These are phyloP conservation scores for Caenorhabditis zanzibari DNA, from an alignment of 2,888 invertebrate species.

Conservation along the genomic window DNA sequence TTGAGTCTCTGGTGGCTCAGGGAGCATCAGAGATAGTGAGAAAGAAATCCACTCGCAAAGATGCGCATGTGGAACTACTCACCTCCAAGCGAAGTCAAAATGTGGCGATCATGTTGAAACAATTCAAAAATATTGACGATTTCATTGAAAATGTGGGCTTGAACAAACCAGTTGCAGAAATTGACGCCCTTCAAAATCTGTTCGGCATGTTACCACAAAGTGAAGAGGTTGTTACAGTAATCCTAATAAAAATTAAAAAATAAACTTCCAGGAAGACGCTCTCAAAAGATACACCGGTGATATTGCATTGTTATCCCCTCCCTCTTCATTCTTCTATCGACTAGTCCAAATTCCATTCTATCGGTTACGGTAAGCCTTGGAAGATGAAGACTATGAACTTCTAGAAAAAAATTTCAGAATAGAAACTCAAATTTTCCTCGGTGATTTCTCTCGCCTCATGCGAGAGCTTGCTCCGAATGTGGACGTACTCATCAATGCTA, in stretches of 20 bases:
- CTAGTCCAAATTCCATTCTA: conserved; percentile 69
- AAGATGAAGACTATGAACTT: background rate
- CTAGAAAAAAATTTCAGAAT: conserved; percentile 32
- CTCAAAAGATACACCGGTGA: conserved; percentile 73
- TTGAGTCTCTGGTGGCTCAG: conserved; percentile 23
- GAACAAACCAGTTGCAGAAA: conserved; percentile 54
- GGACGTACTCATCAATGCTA: conserved; percentile 31
- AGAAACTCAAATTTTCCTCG: conserved; percentile 58
- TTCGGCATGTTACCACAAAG: conserved; percentile 65
- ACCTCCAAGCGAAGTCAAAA: conserved; percentile 72
- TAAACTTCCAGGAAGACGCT: conserved; percentile 64
- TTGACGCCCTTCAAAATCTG: conserved; percentile 64
- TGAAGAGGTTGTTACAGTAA: conserved; percentile 62
- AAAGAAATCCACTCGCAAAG: conserved; percentile 56
- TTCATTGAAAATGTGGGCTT: conserved; percentile 46
- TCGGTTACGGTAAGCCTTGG: conserved; percentile 60
- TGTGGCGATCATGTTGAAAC: conserved; percentile 74
- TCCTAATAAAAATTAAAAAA: background rate
- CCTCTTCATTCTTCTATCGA: conserved; percentile 70
- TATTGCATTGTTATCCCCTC: conserved; percentile 61
- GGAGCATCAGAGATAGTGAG: conserved; percentile 7
- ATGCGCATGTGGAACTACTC: conserved; percentile 68
- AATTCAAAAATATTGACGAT: conserved; percentile 71
- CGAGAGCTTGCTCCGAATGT: conserved; percentile 58
- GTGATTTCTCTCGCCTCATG: conserved; percentile 57